Conservation (phyloP, 2,113 vertebrate species). For the Phrynosoma platyrhinos region DNA sequence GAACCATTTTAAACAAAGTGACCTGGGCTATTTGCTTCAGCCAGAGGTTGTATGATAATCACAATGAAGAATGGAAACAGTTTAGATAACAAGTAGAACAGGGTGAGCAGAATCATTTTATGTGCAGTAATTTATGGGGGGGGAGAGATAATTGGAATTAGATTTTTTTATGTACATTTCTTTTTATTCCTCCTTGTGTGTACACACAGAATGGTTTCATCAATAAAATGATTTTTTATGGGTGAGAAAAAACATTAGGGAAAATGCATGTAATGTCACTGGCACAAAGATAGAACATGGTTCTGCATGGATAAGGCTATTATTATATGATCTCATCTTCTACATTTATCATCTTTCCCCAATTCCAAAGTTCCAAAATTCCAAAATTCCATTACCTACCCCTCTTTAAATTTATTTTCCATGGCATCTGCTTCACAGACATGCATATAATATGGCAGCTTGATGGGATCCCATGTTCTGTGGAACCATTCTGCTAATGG, state of each 20-base stretch:
- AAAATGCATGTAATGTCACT: too few relatives aligned
- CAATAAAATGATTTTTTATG: too few relatives aligned
- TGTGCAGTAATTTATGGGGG: neutral
- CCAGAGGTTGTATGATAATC: neutral
- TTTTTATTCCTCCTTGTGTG: too few relatives aligned
- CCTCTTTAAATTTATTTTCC: neutral
- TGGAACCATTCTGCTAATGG: neutral
- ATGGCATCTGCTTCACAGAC: neutral
- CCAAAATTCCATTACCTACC: too few relatives aligned
- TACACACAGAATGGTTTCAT: too few relatives aligned
- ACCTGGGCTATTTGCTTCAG: neutral
- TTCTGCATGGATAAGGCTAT: neutral
- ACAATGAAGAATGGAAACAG: neutral
- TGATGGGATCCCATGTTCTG: neutral
- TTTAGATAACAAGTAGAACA: neutral
- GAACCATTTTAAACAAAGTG: neutral
- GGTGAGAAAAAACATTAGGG: neutral
- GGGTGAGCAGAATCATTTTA: neutral
- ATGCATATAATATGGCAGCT: neutral
- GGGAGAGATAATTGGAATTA: too few relatives aligned
- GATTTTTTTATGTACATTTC: too few relatives aligned
- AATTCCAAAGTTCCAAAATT: neutral
- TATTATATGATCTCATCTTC: neutral
- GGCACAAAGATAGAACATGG: neutral
- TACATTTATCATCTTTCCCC: neutral